phyloP scores from a whole-genome alignment of 2,113 vertebrate species.

The Bubalus kerabau region DNA sequence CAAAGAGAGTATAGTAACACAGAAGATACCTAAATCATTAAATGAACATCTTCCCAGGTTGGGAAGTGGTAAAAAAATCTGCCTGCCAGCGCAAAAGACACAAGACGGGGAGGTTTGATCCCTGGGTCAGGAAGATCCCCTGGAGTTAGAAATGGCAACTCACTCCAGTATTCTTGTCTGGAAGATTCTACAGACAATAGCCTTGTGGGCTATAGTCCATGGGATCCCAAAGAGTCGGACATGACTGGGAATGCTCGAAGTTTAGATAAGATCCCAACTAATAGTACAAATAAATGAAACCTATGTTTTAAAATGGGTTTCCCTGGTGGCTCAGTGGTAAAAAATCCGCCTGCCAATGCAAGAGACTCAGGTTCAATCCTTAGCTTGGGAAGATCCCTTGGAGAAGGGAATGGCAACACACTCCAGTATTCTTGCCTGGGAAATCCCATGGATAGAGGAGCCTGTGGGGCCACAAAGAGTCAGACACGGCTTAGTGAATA shows the following conservation, averaged over 20 bases:
- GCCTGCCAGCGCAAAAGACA: background rate
- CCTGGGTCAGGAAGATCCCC: background rate
- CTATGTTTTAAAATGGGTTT: background rate
- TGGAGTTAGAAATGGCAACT: background rate
- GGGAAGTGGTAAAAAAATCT: background rate
- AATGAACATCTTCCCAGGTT: background rate
- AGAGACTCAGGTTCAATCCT: background rate
- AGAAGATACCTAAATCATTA: background rate
- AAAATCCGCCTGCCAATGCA: background rate
- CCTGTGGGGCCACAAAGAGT: background rate
- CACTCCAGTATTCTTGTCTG: background rate
- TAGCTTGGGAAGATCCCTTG: background rate
- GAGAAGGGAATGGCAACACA: background rate
- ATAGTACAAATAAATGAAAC: background rate
- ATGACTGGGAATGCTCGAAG: background rate
- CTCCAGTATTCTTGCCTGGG: background rate
- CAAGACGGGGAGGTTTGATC: background rate
- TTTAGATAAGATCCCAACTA: background rate
- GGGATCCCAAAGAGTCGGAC: background rate
- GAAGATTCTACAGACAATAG: background rate
- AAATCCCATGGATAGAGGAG: background rate
- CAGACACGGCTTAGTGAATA: background rate
- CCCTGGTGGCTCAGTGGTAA: background rate
- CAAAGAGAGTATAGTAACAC: background rate
- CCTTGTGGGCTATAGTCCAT: background rate